These are phyloP conservation scores for Chaenodraco wilsoni DNA, from an alignment of 2,797 vertebrate genomes.

Conservation along the genomic window DNA sequence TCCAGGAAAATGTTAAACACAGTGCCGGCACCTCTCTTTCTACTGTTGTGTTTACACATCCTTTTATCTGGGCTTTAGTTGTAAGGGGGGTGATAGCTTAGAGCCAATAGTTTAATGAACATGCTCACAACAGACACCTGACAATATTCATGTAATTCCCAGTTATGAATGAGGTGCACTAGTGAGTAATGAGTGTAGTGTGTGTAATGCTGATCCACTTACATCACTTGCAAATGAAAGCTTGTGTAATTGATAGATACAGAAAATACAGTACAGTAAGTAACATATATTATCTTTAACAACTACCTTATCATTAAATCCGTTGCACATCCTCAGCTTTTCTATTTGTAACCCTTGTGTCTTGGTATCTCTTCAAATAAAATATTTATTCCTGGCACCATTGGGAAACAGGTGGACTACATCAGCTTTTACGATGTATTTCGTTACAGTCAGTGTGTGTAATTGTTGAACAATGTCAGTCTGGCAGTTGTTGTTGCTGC, in stretches of 20 bases:
- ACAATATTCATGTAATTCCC: conserved; percentile 55
- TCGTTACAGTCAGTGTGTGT: conserved; percentile 42
- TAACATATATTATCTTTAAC: conserved; percentile 23
- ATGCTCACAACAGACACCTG: conserved; percentile 23
- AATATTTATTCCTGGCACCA: conserved; percentile 9
- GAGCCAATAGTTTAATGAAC: conserved; percentile 32
- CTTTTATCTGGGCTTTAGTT: conserved; percentile 34
- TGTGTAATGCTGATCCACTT: conserved; percentile 37
- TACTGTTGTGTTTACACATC: conserved; percentile 14
- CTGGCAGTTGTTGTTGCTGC: conserved; percentile 42
- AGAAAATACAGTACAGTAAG: conserved; percentile 17
- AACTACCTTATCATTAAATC: conserved; percentile 6
- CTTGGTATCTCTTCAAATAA: conserved; percentile 12
- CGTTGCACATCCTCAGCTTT: not conserved
- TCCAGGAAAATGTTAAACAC: conserved; percentile 27
- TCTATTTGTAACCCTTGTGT: conserved; percentile 11
- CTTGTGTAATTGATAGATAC: conserved; percentile 39
- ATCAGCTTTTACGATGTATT: conserved; percentile 15
- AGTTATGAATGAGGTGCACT: conserved; percentile 44
- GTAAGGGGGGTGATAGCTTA: conserved; percentile 41
- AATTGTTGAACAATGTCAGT: conserved; percentile 50
- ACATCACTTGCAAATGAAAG: conserved; percentile 32
- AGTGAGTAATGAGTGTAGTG: conserved; percentile 48
- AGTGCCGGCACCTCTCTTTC: conserved; percentile 18
- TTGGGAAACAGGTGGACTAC: conserved; percentile 27